Conservation (phyloP, 2,113 vertebrate genomes). For the Thunnus thynnus region DNA sequence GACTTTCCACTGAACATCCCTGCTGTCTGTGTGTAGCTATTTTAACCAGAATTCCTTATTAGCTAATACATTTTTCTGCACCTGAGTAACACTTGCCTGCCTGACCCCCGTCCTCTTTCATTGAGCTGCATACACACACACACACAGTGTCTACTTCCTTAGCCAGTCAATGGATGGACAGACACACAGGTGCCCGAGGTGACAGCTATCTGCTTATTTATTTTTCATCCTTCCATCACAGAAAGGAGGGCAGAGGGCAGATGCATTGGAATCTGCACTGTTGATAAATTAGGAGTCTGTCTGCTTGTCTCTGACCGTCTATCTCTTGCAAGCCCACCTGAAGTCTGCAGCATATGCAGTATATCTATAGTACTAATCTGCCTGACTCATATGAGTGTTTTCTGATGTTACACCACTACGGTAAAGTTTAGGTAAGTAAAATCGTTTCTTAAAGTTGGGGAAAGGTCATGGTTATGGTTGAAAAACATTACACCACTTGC, state of each 20-base stretch:
- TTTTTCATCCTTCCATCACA: conserved; percentile 55
- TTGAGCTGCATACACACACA: conserved; percentile 6
- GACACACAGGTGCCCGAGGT: conserved; percentile 45
- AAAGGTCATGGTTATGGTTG: no score
- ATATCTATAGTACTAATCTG: conserved; percentile 8
- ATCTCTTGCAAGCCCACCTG: conserved; percentile 27
- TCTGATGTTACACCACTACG: no score
- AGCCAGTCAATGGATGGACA: conserved; percentile 52
- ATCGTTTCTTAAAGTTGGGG: not conserved
- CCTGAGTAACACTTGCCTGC: conserved; percentile 24
- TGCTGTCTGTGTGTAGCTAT: conserved; percentile 19
- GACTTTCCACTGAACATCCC: conserved; percentile 1
- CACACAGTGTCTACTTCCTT: conserved; percentile 8
- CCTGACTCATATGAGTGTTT: not conserved
- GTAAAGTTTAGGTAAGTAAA: not conserved
- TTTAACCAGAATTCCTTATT: conserved; percentile 37
- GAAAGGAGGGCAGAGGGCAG: conserved; percentile 46
- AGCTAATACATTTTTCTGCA: conserved; percentile 35
- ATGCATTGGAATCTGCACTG: conserved; percentile 33
- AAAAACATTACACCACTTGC: no score
- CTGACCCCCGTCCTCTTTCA: conserved; percentile 42
- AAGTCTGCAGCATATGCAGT: not conserved
- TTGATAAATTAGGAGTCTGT: conserved; percentile 49
- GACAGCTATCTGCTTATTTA: conserved; percentile 61
- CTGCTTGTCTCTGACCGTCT: conserved; percentile 20